phyloP scores from a whole-genome alignment of 2,113 vertebrate species.

The Tachuris rubrigastra region DNA sequence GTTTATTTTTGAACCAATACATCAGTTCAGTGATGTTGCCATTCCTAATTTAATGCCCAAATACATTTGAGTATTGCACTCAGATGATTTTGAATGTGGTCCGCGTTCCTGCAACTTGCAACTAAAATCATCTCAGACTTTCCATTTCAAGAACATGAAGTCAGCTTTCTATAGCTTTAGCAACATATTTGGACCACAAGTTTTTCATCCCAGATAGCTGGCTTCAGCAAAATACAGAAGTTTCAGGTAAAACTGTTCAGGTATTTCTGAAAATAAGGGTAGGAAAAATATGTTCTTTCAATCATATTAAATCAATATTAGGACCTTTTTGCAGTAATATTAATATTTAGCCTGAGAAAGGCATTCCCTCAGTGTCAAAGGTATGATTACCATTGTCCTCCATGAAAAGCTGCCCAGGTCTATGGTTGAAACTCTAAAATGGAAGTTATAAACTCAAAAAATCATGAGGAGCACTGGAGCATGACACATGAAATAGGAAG shows the following conservation, averaged over 20 bases:
- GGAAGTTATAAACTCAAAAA: neutral
- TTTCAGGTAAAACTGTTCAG: neutral
- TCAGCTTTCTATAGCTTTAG: neutral
- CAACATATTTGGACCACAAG: neutral
- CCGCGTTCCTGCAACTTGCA: neutral
- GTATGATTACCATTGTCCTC: neutral
- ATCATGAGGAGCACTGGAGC: neutral
- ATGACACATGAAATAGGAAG: neutral
- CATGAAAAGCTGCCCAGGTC: neutral
- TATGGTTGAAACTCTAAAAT: neutral
- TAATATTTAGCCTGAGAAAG: neutral
- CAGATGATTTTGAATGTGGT: neutral
- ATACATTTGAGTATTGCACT: neutral
- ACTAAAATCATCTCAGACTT: neutral
- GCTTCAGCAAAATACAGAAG: neutral
- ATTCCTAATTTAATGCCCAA: neutral
- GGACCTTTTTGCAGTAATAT: neutral
- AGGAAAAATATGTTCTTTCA: neutral
- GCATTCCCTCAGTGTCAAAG: neutral
- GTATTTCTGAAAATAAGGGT: neutral
- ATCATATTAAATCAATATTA: neutral
- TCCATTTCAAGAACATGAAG: neutral
- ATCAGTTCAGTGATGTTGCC: neutral
- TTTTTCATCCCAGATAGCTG: neutral
- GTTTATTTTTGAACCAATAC: neutral